phyloP scores from a whole-genome alignment of 2,797 vertebrate genomes.

The Paedocypris micromegethes region DNA sequence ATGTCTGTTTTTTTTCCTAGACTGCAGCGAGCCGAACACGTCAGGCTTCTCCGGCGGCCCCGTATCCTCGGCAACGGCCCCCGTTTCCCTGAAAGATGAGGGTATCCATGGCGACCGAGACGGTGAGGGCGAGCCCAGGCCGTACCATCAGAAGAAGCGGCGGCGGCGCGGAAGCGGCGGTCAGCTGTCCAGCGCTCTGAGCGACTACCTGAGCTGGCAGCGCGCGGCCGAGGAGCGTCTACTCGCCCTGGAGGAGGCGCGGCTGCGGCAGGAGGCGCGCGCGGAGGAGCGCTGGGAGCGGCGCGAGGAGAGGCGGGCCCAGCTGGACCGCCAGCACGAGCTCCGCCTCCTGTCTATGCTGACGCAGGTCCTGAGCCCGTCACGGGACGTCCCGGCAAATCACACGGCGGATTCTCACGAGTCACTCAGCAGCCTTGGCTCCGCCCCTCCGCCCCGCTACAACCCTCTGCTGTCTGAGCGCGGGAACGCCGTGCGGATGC shows the following conservation, averaged over 20 bases:
- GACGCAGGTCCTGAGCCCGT: slow-evolving; percentile 65
- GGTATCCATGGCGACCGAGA: slow-evolving; percentile 45
- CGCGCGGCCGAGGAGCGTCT: slow-evolving; percentile 73
- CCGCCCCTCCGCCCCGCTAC: slow-evolving; percentile 24
- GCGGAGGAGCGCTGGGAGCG: slow-evolving; percentile 76
- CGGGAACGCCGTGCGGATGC: slow-evolving; percentile 69
- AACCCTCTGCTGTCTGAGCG: slow-evolving; percentile 68
- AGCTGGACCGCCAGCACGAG: slow-evolving; percentile 76
- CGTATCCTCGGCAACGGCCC: slow-evolving; percentile 52
- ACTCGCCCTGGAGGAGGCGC: slow-evolving; percentile 70
- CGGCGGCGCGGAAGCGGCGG: slow-evolving; percentile 54
- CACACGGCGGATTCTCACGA: slow-evolving; percentile 42
- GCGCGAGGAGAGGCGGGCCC: slow-evolving; percentile 73
- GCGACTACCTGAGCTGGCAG: slow-evolving; percentile 68
- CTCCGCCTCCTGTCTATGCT: slow-evolving; percentile 78
- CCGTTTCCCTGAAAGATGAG: slow-evolving; percentile 42
- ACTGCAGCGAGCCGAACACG: slow-evolving; percentile 72
- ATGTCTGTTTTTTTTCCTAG: slow-evolving; percentile 53
- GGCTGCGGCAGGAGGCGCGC: slow-evolving; percentile 69
- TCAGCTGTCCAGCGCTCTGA: slow-evolving; percentile 63
- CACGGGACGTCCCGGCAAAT: slow-evolving; percentile 34
- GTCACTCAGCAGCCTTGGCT: slow-evolving; percentile 43
- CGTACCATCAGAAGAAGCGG: slow-evolving; percentile 65
- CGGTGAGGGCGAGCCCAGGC: slow-evolving; percentile 16
- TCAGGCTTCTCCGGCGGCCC: slow-evolving; percentile 57